Base-by-base conservation (phyloP, 1,140 invertebrate species). In the Tyrophagus putrescentiae region DNA sequence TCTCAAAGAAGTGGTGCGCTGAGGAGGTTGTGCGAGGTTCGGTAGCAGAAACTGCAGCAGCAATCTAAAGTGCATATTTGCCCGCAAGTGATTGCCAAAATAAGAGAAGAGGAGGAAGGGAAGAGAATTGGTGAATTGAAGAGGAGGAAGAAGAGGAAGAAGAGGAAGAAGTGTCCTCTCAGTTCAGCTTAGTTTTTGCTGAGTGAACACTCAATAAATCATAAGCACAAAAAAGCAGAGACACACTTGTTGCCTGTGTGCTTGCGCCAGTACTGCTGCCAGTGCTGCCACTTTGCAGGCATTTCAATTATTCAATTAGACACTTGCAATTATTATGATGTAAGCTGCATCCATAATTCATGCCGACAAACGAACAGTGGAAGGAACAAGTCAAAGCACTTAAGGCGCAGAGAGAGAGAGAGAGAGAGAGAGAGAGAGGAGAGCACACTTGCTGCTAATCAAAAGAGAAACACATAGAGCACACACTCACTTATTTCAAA, bases 311-410 rank as follows among this genome's bases (percentile, higher is more conserved):
- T 48, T 48, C 45, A 48, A 48, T 48, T 48, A 48, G 45, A 48
- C 45, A 48, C 45, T 48, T 21, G 18, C 45, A 48, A 48, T 48
- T 48, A n/a, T n/a, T n/a, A 48, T 48, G 45, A 48, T 48, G 45
- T 48, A 48, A 48, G 7, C n/a, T n/a, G n/a, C 45, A 48, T 48
- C 45, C 45, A 48, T 48, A 48, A 48, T 48, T 48, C 45, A 48
- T 48, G 45, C 7, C 45, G 18, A 48, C 13, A 39, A 39, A 39
- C 13, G 36, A 39, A 13, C 36, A 39, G 13, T 39, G 36, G 36
- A 13, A 39, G 21, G 36, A 13, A 21, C 36, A 39, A 21, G 36
- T 13, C 36, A 39, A 39, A 13, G 36, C n/a, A n/a, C n/a, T n/a
- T n/a, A n/a, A n/a, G n/a, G n/a, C n/a, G n/a, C n/a, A n/a, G n/a